Percentiles rank a stretch among this genome's conserved stretches.
phyloP scores from a whole-genome alignment of 2,888 invertebrate species.

The Eristalis pertinax region DNA sequence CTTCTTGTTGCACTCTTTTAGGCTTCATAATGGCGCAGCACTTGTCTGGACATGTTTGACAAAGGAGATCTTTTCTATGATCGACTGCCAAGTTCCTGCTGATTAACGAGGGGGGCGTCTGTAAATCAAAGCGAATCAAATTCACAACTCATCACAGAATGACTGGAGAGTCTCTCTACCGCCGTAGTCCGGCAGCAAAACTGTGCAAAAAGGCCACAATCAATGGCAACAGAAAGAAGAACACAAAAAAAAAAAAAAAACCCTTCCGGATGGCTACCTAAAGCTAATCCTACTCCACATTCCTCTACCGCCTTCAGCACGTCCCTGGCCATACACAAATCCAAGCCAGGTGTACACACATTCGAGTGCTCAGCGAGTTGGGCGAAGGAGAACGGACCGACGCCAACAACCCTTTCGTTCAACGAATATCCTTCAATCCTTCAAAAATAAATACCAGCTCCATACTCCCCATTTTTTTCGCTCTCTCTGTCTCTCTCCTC shows the following conservation, averaged over 20 bases:
- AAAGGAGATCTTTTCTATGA: no score
- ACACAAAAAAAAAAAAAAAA: constrained; percentile 17
- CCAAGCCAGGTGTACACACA: neutral
- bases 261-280: constrained; percentile 40
- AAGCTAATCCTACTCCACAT: constrained; percentile 38
- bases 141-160: constrained; percentile 46
- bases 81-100: no score
- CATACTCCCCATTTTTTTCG: constrained; percentile 6
- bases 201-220: constrained; percentile 13
- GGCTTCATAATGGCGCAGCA: no score
- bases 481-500: no score
- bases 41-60: no score
- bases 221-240: constrained; percentile 21
- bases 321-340: neutral
- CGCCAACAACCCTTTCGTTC: constrained; percentile 1
- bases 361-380: neutral
- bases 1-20: no score
- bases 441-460: constrained; percentile 38
- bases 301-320: neutral
- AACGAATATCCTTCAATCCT: constrained; percentile 8
- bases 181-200: neutral
- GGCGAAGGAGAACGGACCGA: neutral
- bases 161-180: neutral
- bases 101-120: no score
- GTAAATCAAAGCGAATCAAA: constrained; percentile 40